Percentiles rank a stretch among this genome's conserved stretches.
These are phyloP conservation scores for Saccopteryx leptura DNA, from an alignment of 2,113 vertebrate genomes.

Conservation along the genomic window DNA sequence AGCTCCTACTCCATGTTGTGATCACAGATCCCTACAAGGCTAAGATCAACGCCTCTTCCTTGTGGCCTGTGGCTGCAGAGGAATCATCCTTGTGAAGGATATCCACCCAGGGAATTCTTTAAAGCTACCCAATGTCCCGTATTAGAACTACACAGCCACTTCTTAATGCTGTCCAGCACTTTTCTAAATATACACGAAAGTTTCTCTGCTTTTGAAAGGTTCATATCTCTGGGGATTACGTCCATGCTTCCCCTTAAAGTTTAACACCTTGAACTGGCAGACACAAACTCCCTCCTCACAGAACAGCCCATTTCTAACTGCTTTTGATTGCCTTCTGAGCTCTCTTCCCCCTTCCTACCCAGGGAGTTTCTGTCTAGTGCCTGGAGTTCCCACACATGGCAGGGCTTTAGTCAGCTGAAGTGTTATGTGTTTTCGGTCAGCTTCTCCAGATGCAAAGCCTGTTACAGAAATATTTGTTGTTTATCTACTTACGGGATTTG, in stretches of 20 bases:
- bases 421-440: background rate
- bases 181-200: background rate
- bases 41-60: background rate
- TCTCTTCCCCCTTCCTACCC: too few relatives aligned
- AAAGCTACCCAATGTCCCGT: background rate
- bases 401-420: background rate
- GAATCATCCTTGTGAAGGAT: background rate
- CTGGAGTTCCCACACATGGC: background rate
- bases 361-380: background rate
- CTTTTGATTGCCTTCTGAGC: background rate
- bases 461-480: background rate
- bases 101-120: background rate
- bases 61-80: background rate
- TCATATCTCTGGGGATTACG: background rate
- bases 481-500: background rate
- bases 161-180: background rate
- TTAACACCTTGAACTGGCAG: background rate
- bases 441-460: background rate
- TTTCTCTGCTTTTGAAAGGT: background rate
- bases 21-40: background rate
- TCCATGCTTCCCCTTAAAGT: background rate
- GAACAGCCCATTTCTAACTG: background rate
- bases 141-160: background rate
- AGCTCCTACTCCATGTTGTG: background rate
- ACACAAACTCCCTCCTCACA: background rate